These are phyloP conservation scores for Anagyrus pseudococci DNA, from an alignment of 2,888 invertebrate genomes.

Conservation along the genomic window DNA sequence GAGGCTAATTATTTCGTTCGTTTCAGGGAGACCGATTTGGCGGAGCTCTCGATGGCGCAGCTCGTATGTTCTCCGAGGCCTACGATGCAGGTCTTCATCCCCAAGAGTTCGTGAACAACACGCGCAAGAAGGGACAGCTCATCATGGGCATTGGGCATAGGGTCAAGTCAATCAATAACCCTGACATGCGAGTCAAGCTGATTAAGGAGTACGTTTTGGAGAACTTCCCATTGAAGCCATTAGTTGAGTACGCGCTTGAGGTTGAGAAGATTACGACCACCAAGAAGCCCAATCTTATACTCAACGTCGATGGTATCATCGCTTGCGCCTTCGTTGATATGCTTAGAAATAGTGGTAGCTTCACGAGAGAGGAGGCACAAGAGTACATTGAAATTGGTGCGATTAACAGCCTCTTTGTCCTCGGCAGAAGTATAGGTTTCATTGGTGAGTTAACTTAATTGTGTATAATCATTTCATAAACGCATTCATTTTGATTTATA, in stretches of 20 bases:
- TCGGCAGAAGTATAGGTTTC: slow-evolving; percentile 98
- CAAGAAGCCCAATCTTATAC: slow-evolving; percentile 99
- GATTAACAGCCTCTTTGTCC: slow-evolving; percentile 96
- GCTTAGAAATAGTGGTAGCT: slow-evolving; percentile 90
- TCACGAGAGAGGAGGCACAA: slow-evolving; percentile 96
- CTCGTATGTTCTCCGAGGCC: slow-evolving; percentile 95
- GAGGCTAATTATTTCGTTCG: neutral
- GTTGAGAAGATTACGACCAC: slow-evolving; percentile 99
- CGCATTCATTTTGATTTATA: neutral
- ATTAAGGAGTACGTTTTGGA: slow-evolving; percentile 95
- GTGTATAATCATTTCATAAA: neutral
- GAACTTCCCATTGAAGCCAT: slow-evolving; percentile 91
- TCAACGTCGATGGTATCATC: slow-evolving; percentile 99
- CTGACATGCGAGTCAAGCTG: slow-evolving; percentile 96
- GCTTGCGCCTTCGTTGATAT: slow-evolving; percentile 98
- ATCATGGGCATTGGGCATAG: slow-evolving; percentile 99
- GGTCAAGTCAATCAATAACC: slow-evolving; percentile 93
- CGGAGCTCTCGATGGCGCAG: slow-evolving; percentile 97
- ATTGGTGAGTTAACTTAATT: slow-evolving; percentile 71
- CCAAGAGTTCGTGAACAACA: slow-evolving; percentile 97
- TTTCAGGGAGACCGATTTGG: slow-evolving; percentile 95
- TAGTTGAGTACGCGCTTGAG: slow-evolving; percentile 94
- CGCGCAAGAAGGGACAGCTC: slow-evolving; percentile 94
- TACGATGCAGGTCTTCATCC: slow-evolving; percentile 94
- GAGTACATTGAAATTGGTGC: slow-evolving; percentile 98